A percentile compares a stretch with the other conserved stretches of the same genome.
Evolutionary conservation across 2,113 vertebrate species (phyloP).

Genomic region (Bos indicus): DNA sequence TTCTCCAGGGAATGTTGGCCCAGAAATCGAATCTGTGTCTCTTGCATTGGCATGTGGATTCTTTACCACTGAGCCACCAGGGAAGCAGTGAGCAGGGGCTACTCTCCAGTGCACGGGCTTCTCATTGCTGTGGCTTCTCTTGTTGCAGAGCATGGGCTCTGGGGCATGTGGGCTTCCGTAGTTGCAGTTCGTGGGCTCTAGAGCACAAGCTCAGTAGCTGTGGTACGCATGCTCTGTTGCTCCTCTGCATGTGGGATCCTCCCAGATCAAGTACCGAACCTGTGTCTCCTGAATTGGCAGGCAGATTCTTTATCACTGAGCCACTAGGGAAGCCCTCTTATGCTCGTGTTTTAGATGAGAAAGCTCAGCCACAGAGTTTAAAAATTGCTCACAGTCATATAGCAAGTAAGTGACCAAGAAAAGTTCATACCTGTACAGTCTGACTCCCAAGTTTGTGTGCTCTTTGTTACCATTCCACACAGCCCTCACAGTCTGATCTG

Average conservation of each 20-base stretch:
- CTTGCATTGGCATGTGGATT: background rate
- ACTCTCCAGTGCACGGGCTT: fast-evolving
- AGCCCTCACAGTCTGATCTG: background rate
- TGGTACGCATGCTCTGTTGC: background rate
- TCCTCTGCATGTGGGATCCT: background rate
- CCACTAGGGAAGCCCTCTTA: background rate
- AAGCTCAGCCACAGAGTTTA: background rate
- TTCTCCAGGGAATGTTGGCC: background rate
- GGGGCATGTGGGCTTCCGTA: background rate
- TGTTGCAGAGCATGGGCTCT: background rate
- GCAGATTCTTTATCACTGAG: background rate
- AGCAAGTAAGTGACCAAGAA: background rate
- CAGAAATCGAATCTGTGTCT: background rate
- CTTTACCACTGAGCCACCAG: background rate
- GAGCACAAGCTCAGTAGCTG: background rate
- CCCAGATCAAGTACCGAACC: background rate
- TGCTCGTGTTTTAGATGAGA: background rate
- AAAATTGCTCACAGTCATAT: background rate
- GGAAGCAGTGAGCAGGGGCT: background rate
- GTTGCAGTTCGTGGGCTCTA: background rate
- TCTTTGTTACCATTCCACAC: background rate
- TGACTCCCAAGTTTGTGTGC: background rate
- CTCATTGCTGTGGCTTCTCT: background rate
- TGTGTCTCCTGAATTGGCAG: background rate
- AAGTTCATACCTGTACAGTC: background rate